These are phyloP conservation scores for Kryphioiulus occultus DNA, from an alignment of 2,888 invertebrate species.

Conservation along the genomic window DNA sequence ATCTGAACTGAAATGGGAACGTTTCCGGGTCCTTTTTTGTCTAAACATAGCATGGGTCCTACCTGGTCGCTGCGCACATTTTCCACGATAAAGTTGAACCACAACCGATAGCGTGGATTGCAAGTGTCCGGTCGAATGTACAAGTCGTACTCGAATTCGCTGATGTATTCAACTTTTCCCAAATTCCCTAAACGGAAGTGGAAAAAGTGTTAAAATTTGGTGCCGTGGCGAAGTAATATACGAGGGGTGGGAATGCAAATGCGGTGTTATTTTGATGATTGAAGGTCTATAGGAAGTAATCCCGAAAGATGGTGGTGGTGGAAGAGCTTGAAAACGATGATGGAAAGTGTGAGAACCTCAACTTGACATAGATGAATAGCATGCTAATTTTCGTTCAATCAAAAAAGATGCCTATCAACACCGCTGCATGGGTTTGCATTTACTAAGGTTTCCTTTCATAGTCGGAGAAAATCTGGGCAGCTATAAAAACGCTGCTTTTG, in stretches of 20 bases:
- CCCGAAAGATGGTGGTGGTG: background rate
- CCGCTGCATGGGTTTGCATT: conserved; percentile 1
- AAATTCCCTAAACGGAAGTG: conserved; percentile 71
- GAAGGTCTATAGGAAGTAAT: background rate
- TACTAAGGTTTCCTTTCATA: conserved; percentile 14
- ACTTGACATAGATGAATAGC: conserved; percentile 42
- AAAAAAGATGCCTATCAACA: conserved; percentile 21
- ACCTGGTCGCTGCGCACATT: conserved; percentile 93
- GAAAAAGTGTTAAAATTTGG: background rate
- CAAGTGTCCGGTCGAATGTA: conserved; percentile 96
- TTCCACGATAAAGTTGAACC: conserved; percentile 99
- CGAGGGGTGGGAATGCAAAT: background rate
- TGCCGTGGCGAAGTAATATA: background rate
- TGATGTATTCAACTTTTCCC: conserved; percentile 92
- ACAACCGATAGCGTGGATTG: conserved; percentile 88
- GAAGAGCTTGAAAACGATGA: conserved; percentile 14
- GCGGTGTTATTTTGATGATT: background rate
- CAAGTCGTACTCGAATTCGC: conserved; percentile 94
- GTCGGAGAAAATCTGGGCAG: background rate
- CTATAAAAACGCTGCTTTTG: background rate
- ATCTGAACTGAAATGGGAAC: no score
- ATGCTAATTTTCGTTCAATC: conserved; percentile 37
- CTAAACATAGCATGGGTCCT: no score
- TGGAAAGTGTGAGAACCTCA: conserved; percentile 11
- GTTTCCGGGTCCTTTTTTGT: no score